Evolutionary conservation across 2,888 invertebrate genomes (phyloP), one percentile per base, ranked within the genome.

Genomic region (Xestia xanthographa): DNA sequence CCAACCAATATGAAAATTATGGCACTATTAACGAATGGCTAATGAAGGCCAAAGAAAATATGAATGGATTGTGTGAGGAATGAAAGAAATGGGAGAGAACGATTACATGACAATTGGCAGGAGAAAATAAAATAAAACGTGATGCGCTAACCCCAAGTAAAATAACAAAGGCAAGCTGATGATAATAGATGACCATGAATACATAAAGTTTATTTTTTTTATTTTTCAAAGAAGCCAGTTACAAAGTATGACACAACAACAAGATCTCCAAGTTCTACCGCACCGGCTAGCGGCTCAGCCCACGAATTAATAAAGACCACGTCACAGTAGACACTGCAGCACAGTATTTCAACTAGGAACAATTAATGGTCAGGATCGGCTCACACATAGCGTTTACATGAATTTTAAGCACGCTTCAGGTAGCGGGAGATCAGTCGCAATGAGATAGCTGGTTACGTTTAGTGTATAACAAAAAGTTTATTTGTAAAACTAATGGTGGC

Each of bases 241-340:
- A 41, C 3, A 41, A 63, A 41, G 3, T 63, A 41, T 63, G 41
- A 38, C n/a, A 41, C 38, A 14, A 41, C 38, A 62, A n/a, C 41
- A 41, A 63, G 63, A 41, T 63, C 63, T 63, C n/a, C 38, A 8
- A 63, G 63, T 63, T 38, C n/a, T 41, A 63, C 62, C 38, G 38
- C 62, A 63, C 41, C 63, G 41, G 41, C 38, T n/a, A 63, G 38
- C 38, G 66, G 75, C 67, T 71, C 82, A 74, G 63, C 83, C 85
- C 79, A 85, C 84, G 73, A 81, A 83, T 80, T 79, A 84, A 82
- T 79, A 78, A 77, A 63, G n/a, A 41, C 38, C 41, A 41, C 63
- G 63, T 63, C 63, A 63, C 63, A 63, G 29, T 29, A 29, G 4
- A n/a, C 41, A 41, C 14, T n/a, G 38, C 4, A 38, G 5, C 1